These are phyloP conservation scores for Sussaba pulchella DNA, from an alignment of 2,888 invertebrate species.

Conservation along the genomic window DNA sequence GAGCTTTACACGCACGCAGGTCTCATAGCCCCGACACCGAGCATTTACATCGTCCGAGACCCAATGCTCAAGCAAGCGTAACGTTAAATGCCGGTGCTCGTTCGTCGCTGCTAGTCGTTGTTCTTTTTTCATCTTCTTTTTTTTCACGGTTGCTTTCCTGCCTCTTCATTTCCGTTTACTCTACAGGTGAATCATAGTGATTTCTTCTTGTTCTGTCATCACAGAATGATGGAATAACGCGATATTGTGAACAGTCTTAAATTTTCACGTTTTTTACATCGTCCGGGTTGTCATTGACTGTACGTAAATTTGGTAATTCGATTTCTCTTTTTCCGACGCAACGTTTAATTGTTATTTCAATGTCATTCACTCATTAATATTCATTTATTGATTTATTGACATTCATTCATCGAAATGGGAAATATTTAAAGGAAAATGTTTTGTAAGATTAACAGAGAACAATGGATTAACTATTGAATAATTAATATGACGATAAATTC, in stretches of 20 bases:
- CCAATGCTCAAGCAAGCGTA: conserved; percentile 55
- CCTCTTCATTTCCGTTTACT: conserved; percentile 60
- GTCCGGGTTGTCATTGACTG: too few species aligned
- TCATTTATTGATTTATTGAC: too few species aligned
- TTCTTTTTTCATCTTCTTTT: too few species aligned
- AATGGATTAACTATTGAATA: too few species aligned
- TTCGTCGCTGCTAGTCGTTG: conserved; percentile 35
- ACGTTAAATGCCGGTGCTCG: conserved; percentile 50
- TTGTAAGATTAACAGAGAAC: too few species aligned
- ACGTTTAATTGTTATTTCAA: too few species aligned
- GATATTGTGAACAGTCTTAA: conserved; percentile 13
- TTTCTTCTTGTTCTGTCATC: conserved; percentile 53
- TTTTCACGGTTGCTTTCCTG: conserved; percentile 49
- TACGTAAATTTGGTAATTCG: too few species aligned
- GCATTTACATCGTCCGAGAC: conserved; percentile 52
- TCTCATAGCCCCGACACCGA: conserved; percentile 41
- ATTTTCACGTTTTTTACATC: conserved; percentile 57
- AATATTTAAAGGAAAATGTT: too few species aligned
- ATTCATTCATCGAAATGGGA: too few species aligned
- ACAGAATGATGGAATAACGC: conserved; percentile 33
- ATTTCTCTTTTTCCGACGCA: too few species aligned
- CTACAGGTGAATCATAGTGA: conserved; percentile 72
- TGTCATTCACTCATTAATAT: too few species aligned
- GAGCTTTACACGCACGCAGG: conserved; percentile 47
- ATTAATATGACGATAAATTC: too few species aligned